Conservation (phyloP, 2,113 vertebrate species). For the Neotoma lepida region DNA sequence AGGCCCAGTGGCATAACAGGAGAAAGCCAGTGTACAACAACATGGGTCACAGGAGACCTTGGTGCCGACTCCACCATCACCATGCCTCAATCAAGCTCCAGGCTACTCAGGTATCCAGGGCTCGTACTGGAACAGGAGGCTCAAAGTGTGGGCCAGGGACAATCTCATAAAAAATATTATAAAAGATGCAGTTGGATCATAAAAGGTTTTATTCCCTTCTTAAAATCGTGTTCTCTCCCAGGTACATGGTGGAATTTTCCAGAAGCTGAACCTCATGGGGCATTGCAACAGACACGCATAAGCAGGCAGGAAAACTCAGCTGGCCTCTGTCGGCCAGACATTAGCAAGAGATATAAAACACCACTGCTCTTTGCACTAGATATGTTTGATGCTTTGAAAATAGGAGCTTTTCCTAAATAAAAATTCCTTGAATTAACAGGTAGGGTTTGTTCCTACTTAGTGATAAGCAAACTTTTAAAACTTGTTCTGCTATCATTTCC, state of each 20-base stretch:
- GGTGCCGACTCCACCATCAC: fast-evolving
- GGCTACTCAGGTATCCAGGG: fast-evolving
- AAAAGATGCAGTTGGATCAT: not conserved
- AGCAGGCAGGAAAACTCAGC: too few relatives aligned
- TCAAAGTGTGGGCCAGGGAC: not conserved
- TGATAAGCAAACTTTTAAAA: not conserved
- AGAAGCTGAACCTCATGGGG: not conserved
- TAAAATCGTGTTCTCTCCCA: not conserved
- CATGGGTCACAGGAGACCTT: fast-evolving
- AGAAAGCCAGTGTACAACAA: not conserved
- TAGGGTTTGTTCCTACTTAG: not conserved
- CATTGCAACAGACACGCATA: not conserved
- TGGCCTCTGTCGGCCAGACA: not conserved
- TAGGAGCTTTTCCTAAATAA: not conserved
- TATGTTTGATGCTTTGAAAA: not conserved
- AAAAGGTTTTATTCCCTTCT: not conserved
- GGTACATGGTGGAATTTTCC: not conserved
- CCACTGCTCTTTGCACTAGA: not conserved
- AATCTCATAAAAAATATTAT: not conserved
- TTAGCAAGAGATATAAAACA: not conserved
- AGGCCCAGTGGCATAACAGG: fast-evolving
- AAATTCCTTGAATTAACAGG: not conserved
- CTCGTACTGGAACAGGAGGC: not conserved
- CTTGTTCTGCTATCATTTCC: not conserved
- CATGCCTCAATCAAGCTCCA: fast-evolving